Evolutionary conservation across 2,797 vertebrate species (phyloP).

Genomic region (Naso thynnoides): DNA sequence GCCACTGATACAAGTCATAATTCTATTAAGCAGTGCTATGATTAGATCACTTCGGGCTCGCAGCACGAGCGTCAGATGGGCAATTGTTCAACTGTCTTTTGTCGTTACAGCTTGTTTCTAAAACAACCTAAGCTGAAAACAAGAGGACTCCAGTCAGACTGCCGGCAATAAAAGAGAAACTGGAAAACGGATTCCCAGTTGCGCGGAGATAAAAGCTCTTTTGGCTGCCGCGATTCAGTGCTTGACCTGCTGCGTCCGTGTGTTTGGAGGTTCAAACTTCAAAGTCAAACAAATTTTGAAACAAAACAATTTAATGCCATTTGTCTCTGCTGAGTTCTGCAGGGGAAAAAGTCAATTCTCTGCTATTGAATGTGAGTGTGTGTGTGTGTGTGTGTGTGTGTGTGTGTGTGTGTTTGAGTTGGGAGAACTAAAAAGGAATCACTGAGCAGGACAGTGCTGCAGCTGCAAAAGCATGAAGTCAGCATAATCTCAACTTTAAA

Average conservation of each 20-base stretch:
- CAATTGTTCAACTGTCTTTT: constrained; percentile 17
- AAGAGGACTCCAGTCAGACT: constrained; percentile 23
- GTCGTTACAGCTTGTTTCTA: constrained; percentile 28
- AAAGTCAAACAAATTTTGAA: constrained; percentile 46
- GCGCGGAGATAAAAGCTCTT: constrained; percentile 67
- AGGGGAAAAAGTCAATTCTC: background rate
- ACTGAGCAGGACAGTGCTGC: background rate
- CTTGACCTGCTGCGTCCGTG: constrained; percentile 46
- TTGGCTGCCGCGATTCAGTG: constrained; percentile 55
- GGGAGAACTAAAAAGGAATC: too few relatives aligned
- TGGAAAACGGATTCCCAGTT: constrained; percentile 21
- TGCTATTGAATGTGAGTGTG: background rate
- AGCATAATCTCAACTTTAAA: background rate
- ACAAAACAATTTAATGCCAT: constrained; percentile 23
- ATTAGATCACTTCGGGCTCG: constrained; percentile 28
- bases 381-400: background rate
- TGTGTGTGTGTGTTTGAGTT: background rate
- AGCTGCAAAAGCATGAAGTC: constrained; percentile 13
- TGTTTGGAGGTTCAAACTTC: constrained; percentile 28
- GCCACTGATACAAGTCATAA: constrained; percentile 67
- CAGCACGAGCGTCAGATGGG: constrained; percentile 23
- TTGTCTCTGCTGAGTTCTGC: constrained; percentile 20
- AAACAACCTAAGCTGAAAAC: constrained; percentile 35
- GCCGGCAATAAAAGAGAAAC: constrained; percentile 42
- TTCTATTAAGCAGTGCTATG: constrained; percentile 55